Evolutionary conservation across 2,113 vertebrate genomes (phyloP).

Genomic region (Perccottus glenii): DNA sequence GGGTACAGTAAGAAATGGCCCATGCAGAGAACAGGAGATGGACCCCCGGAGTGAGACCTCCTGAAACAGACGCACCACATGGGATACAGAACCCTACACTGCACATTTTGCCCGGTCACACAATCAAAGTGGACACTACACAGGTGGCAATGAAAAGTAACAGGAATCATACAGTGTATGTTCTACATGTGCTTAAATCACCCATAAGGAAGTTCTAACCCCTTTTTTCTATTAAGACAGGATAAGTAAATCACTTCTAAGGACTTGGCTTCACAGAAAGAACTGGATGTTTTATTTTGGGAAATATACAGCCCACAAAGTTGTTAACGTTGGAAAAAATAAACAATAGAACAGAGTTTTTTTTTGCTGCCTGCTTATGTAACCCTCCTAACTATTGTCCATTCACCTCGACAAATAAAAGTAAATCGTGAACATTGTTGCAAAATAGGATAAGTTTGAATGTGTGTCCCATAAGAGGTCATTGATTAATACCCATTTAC

Average conservation of each 20-base stretch:
- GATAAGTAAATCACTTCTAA: neutral
- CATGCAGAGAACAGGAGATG: conserved; percentile 41
- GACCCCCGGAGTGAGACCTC: conserved; percentile 66
- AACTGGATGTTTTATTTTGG: conserved; percentile 16
- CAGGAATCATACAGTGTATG: conserved; percentile 18
- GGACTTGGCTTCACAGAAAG: neutral
- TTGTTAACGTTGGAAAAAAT: conserved; percentile 32
- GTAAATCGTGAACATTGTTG: conserved; percentile 34
- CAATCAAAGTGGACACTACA: conserved; percentile 8
- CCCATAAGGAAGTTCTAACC: neutral
- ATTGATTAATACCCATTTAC: conserved; percentile 23
- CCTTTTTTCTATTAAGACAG: neutral
- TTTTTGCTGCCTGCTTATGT: conserved; percentile 50
- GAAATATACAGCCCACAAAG: conserved; percentile 10
- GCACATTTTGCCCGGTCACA: conserved; percentile 18
- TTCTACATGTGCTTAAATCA: conserved; percentile 9
- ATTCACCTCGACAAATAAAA: conserved; percentile 44
- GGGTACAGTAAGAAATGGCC: conserved; percentile 52
- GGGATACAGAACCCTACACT: conserved; percentile 38
- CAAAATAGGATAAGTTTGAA: conserved; percentile 44
- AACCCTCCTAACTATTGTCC: conserved; percentile 35
- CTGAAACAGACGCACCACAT: conserved; percentile 52
- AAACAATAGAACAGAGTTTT: conserved; percentile 38
- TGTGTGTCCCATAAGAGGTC: conserved; percentile 30
- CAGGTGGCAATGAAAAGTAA: conserved; percentile 39